Percentiles rank a stretch among this genome's conserved stretches.
Conservation (phyloP, 2,113 vertebrate species). For the Pao palembangensis region DNA sequence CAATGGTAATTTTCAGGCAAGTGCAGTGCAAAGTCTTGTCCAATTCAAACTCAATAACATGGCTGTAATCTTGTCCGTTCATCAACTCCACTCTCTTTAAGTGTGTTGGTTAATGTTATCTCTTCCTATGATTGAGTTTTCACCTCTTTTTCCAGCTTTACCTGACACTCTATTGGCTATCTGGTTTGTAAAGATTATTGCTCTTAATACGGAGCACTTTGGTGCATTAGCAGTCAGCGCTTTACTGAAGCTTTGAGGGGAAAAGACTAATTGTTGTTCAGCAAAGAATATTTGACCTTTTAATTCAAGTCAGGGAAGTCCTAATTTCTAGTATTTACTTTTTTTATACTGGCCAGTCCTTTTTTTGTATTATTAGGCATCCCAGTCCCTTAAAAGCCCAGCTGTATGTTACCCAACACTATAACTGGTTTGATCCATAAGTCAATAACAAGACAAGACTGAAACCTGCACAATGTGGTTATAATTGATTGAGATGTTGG, state of each 20-base stretch:
- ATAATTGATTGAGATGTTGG: constrained; percentile 86
- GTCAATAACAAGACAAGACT: constrained; percentile 81
- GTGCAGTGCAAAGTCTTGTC: constrained; percentile 72
- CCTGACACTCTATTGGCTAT: constrained; percentile 94
- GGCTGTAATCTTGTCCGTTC: constrained; percentile 72
- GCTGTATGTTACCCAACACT: constrained; percentile 74
- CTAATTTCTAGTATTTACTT: constrained; percentile 51
- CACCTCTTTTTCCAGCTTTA: constrained; percentile 92
- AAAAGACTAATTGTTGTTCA: constrained; percentile 50
- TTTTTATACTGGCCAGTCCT: constrained; percentile 53
- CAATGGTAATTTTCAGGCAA: constrained; percentile 68
- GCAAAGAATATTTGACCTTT: constrained; percentile 45
- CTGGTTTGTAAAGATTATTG: constrained; percentile 96
- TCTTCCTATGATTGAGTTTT: constrained; percentile 94
- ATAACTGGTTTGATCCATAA: constrained; percentile 76
- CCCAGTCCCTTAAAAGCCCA: constrained; percentile 67
- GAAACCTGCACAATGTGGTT: constrained; percentile 82
- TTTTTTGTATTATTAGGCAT: constrained; percentile 59
- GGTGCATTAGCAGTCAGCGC: constrained; percentile 72
- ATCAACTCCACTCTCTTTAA: constrained; percentile 76
- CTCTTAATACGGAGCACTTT: constrained; percentile 77
- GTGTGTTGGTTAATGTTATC: constrained; percentile 85
- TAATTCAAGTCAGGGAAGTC: constrained; percentile 40
- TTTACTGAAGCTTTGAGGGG: constrained; percentile 65
- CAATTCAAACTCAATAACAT: constrained; percentile 78